phyloP scores from a whole-genome alignment of 2,888 invertebrate species.

The Parascotia fuliginaria region DNA sequence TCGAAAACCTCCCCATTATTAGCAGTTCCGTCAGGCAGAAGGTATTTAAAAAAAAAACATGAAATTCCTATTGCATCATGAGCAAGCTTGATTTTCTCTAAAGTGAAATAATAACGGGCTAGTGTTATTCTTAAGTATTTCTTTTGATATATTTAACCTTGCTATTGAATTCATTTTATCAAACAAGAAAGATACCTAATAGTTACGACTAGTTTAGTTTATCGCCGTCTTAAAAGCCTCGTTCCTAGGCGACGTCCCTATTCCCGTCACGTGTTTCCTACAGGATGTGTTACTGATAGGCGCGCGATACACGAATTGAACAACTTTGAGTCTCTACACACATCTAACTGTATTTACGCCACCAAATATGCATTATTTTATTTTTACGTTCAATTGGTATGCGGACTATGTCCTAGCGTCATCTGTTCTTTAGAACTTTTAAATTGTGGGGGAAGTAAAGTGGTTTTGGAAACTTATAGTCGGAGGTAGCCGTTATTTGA shows the following conservation, averaged over 20 bases:
- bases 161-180: too few relatives aligned
- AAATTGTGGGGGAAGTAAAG: conserved; percentile 67
- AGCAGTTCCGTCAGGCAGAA: too few relatives aligned
- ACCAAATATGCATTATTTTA: conserved; percentile 75
- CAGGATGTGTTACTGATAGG: conserved; percentile 75
- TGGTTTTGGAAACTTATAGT: conserved; percentile 47
- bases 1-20: too few relatives aligned
- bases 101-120: too few relatives aligned
- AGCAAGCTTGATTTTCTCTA: too few relatives aligned
- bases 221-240: conserved; percentile 35
- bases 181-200: too few relatives aligned
- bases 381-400: conserved; percentile 75
- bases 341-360: conserved; percentile 66
- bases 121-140: too few relatives aligned
- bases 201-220: neutral
- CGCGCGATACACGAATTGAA: conserved; percentile 60
- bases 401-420: conserved; percentile 69
- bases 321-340: conserved; percentile 54
- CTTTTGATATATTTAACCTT: too few relatives aligned
- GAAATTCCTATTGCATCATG: too few relatives aligned
- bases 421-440: conserved; percentile 77
- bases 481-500: conserved; percentile 41
- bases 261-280: conserved; percentile 77
- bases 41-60: too few relatives aligned
- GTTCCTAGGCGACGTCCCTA: conserved; percentile 37